phyloP scores from a whole-genome alignment of 2,113 vertebrate species.

The Danionella cerebrum region DNA sequence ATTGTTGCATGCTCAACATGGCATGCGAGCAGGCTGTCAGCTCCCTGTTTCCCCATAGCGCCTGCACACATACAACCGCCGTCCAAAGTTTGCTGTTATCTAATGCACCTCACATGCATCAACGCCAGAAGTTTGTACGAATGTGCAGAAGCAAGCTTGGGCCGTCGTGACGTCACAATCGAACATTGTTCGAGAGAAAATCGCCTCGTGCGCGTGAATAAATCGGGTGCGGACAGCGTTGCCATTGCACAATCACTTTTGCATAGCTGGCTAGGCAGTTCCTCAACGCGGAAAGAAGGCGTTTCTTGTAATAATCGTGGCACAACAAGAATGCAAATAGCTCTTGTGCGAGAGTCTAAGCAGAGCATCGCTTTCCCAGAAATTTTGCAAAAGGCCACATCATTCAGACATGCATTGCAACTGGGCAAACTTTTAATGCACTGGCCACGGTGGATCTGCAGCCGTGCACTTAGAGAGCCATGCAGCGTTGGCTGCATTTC shows the following conservation, averaged over 20 bases:
- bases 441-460: constrained; percentile 64
- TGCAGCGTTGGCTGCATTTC: constrained; percentile 72
- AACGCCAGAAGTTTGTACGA: neutral
- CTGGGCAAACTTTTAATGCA: constrained; percentile 81
- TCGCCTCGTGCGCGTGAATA: constrained; percentile 13
- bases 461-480: constrained; percentile 64
- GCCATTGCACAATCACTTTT: constrained; percentile 34
- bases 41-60: constrained; percentile 38
- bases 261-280: constrained; percentile 42
- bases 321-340: constrained; percentile 65
- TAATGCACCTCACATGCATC: constrained; percentile 33
- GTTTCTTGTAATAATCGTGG: constrained; percentile 59
- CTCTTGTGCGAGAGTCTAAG: constrained; percentile 64
- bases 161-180: constrained; percentile 3
- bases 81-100: constrained; percentile 11
- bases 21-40: constrained; percentile 45
- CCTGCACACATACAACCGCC: constrained; percentile 22
- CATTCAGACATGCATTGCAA: constrained; percentile 87
- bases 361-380: constrained; percentile 78
- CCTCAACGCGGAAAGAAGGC: constrained; percentile 58
- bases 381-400: constrained; percentile 77
- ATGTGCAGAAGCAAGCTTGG: neutral
- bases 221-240: constrained; percentile 18
- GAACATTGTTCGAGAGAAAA: constrained; percentile 1
- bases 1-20: constrained; percentile 17